Conservation (phyloP, 2,113 vertebrate species). For the Xyliphius kryptos region DNA sequence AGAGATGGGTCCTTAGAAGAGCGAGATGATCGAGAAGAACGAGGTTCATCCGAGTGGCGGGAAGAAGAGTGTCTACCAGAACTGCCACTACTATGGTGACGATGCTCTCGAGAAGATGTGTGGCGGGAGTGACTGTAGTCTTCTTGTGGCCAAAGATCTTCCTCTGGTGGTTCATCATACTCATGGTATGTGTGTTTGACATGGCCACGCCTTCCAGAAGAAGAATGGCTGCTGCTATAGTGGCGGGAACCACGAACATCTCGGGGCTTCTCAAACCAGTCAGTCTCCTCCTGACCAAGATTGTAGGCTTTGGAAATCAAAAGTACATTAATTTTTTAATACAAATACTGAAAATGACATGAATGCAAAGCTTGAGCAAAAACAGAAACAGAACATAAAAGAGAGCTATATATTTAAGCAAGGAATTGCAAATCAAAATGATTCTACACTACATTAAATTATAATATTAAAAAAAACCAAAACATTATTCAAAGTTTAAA, state of each 20-base stretch:
- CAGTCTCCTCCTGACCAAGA: constrained; percentile 98
- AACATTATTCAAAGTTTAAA: constrained; percentile 34
- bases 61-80: constrained; percentile 75
- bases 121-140: constrained; percentile 76
- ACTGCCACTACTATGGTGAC: constrained; percentile 77
- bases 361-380: constrained; percentile 80
- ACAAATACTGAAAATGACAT: constrained; percentile 59
- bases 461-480: constrained; percentile 12
- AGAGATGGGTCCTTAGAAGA: constrained; percentile 76
- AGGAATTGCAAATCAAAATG: too few species aligned
- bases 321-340: constrained; percentile 87
- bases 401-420: constrained; percentile 53
- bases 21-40: constrained; percentile 73
- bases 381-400: constrained; percentile 57
- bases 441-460: constrained; percentile 20
- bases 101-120: constrained; percentile 77
- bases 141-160: constrained; percentile 85
- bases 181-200: constrained; percentile 91
- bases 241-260: constrained; percentile 85
- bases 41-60: constrained; percentile 80
- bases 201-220: constrained; percentile 81
- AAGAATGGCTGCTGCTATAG: constrained; percentile 76
- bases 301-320: constrained; percentile 99
- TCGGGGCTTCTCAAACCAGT: constrained; percentile 98
- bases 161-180: constrained; percentile 89